Evolutionary conservation across 23 tunicate species (phyloP).

Genomic region (Halocynthia aurantium): DNA sequence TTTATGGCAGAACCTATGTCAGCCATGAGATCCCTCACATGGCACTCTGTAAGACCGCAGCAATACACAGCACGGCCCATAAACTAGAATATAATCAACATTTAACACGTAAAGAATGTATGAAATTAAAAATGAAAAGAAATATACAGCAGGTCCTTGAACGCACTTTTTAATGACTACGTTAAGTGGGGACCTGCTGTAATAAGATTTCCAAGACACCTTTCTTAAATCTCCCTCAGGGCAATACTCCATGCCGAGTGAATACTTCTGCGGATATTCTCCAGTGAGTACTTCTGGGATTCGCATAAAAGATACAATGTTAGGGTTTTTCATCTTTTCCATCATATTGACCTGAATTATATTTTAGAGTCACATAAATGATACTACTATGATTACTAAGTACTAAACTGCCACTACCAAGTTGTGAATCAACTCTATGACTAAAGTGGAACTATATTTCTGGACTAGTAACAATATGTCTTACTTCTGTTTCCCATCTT

Average conservation of each 20-base stretch:
- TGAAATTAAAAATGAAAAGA: neutral
- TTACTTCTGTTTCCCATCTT: constrained; percentile 82
- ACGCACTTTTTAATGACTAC: too few species aligned
- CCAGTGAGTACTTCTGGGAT: constrained; percentile 44
- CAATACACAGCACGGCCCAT: constrained; percentile 46
- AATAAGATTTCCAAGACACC: constrained; percentile 21
- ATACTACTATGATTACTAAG: too few species aligned
- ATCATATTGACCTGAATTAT: constrained; percentile 49
- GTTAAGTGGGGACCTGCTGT: too few species aligned
- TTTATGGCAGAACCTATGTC: constrained; percentile 74
- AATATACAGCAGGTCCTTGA: too few species aligned
- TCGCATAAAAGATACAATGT: constrained; percentile 58
- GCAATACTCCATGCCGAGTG: constrained; percentile 95
- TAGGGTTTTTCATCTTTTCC: constrained; percentile 48
- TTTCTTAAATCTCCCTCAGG: constrained; percentile 69
- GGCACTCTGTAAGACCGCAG: constrained; percentile 79
- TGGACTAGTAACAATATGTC: neutral
- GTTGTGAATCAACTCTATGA: too few species aligned
- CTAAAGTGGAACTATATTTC: neutral
- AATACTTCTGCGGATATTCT: constrained; percentile 23
- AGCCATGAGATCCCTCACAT: constrained; percentile 48
- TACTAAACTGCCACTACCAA: too few species aligned
- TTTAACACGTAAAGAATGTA: neutral
- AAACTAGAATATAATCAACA: neutral
- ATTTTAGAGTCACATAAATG: too few species aligned